Percentiles rank a stretch among this genome's conserved stretches.
These are phyloP conservation scores for Molossus molossus DNA, from an alignment of 2,797 vertebrate species.

Conservation along the genomic window DNA sequence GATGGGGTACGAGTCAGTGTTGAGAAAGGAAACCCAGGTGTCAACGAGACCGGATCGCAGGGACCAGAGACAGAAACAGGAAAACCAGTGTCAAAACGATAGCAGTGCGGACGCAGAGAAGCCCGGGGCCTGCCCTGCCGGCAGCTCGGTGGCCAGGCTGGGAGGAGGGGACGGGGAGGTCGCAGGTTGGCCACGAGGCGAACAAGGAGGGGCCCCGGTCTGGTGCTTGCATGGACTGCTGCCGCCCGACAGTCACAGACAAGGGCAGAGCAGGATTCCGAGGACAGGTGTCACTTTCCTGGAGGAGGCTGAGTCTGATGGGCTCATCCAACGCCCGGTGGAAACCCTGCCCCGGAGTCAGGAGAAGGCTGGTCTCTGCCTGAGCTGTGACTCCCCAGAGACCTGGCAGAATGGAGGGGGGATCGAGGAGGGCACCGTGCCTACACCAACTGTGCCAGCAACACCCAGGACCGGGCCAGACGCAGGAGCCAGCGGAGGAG, in stretches of 20 bases:
- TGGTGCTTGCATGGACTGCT: not conserved
- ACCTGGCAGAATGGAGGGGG: not conserved
- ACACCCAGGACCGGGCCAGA: not conserved
- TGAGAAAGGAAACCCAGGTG: not conserved
- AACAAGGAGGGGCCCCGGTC: too few relatives aligned
- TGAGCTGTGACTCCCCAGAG: not conserved
- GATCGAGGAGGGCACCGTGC: not conserved
- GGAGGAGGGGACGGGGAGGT: not conserved
- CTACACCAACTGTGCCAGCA: not conserved
- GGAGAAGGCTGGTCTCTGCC: not conserved
- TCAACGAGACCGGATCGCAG: not conserved
- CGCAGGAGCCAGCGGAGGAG: not conserved
- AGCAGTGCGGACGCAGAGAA: not conserved
- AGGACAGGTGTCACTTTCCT: not conserved
- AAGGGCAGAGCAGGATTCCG: not conserved
- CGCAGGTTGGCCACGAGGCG: not conserved
- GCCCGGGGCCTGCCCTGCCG: not conserved
- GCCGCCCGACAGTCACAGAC: accelerated
- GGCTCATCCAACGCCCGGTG: too few relatives aligned
- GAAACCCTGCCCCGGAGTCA: not conserved
- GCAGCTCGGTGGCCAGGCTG: not conserved
- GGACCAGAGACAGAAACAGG: not conserved
- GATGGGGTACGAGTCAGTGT: not conserved
- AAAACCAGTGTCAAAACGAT: not conserved
- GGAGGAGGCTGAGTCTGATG: not conserved